Evolutionary conservation across 1,140 invertebrate species (phyloP).

Genomic region (Bradysia coprophila): DNA sequence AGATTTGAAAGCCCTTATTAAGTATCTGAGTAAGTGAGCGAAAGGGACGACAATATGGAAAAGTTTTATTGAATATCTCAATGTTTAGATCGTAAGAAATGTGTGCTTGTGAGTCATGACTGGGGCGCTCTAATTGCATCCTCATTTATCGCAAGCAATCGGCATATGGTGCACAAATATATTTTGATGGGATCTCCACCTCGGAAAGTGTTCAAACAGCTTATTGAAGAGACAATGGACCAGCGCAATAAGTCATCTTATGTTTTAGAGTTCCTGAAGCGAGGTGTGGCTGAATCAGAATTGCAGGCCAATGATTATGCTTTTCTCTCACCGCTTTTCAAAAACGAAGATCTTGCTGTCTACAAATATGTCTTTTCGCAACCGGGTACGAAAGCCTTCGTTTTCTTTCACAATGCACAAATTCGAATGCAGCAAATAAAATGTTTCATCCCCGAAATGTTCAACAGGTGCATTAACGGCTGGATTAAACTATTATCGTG

Average conservation of each 20-base stretch:
- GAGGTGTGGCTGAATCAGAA: no score
- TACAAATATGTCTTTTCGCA: neutral
- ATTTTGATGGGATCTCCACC: constrained; percentile 36
- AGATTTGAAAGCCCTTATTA: constrained; percentile 39
- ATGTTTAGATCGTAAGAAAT: constrained; percentile 27
- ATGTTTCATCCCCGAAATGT: no score
- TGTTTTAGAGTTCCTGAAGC: no score
- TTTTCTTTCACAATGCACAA: no score
- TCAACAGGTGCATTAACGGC: neutral
- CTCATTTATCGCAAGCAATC: constrained; percentile 30
- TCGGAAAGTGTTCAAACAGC: constrained; percentile 24
- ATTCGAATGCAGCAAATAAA: no score
- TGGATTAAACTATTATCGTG: neutral
- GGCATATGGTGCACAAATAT: constrained; percentile 35
- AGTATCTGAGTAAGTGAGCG: constrained; percentile 28
- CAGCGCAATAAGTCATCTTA: constrained; percentile 40
- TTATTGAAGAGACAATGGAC: constrained; percentile 19
- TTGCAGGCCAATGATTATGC: neutral
- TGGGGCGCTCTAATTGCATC: constrained; percentile 44
- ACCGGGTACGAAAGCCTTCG: neutral
- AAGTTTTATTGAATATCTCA: neutral
- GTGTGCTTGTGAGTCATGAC: constrained; percentile 44
- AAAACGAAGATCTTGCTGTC: neutral
- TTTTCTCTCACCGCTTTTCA: neutral
- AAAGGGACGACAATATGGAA: no score